Percentiles rank a stretch among this genome's conserved stretches.
phyloP scores from a whole-genome alignment of 1,140 invertebrate species.

The Phenacoccus solenopsis region DNA sequence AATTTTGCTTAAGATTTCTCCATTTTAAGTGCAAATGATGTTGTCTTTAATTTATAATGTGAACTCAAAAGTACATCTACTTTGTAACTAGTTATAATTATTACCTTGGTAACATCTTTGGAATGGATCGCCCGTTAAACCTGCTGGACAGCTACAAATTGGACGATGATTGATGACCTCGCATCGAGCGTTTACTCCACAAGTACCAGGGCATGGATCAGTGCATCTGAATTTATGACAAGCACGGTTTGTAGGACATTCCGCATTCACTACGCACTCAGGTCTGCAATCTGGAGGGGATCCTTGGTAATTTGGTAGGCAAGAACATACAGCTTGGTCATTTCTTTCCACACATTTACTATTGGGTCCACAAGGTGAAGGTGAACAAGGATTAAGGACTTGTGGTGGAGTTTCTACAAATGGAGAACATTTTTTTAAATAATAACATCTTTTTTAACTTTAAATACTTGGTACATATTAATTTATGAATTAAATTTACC shows the following conservation, averaged over 20 bases:
- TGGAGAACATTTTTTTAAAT: neutral
- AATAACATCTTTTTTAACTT: neutral
- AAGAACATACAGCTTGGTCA: conserved; percentile 53
- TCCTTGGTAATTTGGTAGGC: conserved; percentile 53
- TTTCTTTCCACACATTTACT: conserved; percentile 48
- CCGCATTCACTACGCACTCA: conserved; percentile 62
- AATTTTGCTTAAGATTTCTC: too few species aligned
- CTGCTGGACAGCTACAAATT: conserved; percentile 36
- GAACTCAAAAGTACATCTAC: too few species aligned
- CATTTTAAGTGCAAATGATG: too few species aligned
- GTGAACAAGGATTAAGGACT: conserved; percentile 51
- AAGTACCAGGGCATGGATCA: conserved; percentile 45
- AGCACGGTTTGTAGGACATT: conserved; percentile 50
- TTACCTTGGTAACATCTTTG: conserved; percentile 30
- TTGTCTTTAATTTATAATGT: too few species aligned
- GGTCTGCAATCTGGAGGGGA: conserved; percentile 58
- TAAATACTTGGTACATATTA: neutral
- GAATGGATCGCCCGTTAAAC: conserved; percentile 37
- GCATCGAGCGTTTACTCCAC: conserved; percentile 42
- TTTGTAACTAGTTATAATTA: too few species aligned
- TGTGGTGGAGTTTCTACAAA: conserved; percentile 30
- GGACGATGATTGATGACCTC: conserved; percentile 38
- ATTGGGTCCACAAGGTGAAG: conserved; percentile 68
- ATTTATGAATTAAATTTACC: conserved; percentile 11
- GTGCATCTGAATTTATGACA: conserved; percentile 45